Evolutionary conservation across 1,140 invertebrate species (phyloP), one percentile per base, ranked within the genome.

Genomic region (Hylaeus volcanicus): DNA sequence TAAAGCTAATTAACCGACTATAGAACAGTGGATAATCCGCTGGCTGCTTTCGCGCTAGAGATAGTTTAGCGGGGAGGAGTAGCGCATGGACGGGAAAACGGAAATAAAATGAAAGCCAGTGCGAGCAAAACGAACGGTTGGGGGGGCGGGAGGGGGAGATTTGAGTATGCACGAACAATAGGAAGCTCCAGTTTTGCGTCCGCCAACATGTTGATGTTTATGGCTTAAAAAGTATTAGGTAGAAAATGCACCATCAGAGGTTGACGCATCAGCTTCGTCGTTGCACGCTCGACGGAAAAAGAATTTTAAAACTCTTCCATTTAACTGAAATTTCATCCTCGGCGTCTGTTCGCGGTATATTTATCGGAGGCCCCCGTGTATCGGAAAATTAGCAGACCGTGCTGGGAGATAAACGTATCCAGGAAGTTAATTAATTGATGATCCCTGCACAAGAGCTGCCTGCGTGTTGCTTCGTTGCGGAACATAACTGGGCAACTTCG

Each of bases 1-100:
- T 90, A 89, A 90, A 91, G 90, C 90, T 91, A 91, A 92, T 91
- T 91, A 91, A 91, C 86, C 88, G 86, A 84, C 84, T 82, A 90
- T 87, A 88, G 88, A 85, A 88, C 86, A 89, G 82, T 87, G 82
- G 82, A 89, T 90, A 91, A 90, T 90, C 87, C 86, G 82, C 82
- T 11, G 83, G 86, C 82, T 82, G 87, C 81, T 88, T 86, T 75
- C 37, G 64, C 39, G 45, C 72, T 41, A 37, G 61, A 64, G 65
- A 69, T 77, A 71, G 14, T 76, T 83, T 45, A 69, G 64, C 64
- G 81, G 85, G 26, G 26, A 26, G 26, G 26, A 26, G 26, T 26
- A 26, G 81, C 79, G 66, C 51, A 65, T 78, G 58, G 73, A 76
- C 66, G 69, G 9, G 6, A 6, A 26, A 11, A 14, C 8, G 45